A percentile compares a stretch with the other conserved stretches of the same genome.
phyloP scores from a whole-genome alignment of 1,140 invertebrate species.

The Drosophila lowei region DNA sequence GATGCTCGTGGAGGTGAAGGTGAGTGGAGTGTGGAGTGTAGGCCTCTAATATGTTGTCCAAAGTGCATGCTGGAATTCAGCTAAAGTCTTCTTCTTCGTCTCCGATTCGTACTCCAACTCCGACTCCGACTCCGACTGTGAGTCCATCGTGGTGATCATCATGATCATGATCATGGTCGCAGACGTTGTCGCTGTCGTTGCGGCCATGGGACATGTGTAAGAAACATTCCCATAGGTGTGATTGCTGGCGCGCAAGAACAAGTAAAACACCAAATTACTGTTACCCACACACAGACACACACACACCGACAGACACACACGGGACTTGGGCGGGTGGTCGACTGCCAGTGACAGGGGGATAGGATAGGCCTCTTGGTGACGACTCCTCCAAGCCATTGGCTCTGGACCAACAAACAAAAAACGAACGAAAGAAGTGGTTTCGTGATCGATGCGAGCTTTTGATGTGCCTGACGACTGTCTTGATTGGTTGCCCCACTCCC shows the following conservation, averaged over 20 bases:
- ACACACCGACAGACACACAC: background rate
- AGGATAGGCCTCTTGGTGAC: conserved; percentile 36
- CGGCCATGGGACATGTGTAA: conserved; percentile 66
- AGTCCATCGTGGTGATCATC: background rate
- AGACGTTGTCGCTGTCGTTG: background rate
- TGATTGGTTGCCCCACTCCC: conserved; percentile 10
- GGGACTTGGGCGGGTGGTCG: background rate
- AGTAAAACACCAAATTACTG: conserved; percentile 80
- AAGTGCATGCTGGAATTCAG: conserved; percentile 74
- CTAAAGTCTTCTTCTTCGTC: conserved; percentile 6
- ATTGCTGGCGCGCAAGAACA: conserved; percentile 79
- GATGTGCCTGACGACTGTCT: too few relatives aligned
- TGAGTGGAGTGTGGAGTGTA: background rate
- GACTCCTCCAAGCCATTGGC: conserved; percentile 32
- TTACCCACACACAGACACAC: conserved; percentile 41
- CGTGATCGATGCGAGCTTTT: conserved; percentile 38
- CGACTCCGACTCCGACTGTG: background rate
- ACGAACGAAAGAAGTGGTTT: conserved; percentile 10
- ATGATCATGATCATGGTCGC: conserved; percentile 22
- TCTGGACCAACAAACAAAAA: conserved; percentile 24
- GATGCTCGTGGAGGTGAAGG: conserved; percentile 9
- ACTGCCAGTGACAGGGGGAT: conserved; percentile 30
- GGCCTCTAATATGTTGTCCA: conserved; percentile 70
- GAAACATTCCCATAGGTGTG: conserved; percentile 80
- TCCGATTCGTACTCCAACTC: background rate